Evolutionary conservation across 2,797 vertebrate genomes (phyloP).

Genomic region (Ctenochaetus hawaiiensis): DNA sequence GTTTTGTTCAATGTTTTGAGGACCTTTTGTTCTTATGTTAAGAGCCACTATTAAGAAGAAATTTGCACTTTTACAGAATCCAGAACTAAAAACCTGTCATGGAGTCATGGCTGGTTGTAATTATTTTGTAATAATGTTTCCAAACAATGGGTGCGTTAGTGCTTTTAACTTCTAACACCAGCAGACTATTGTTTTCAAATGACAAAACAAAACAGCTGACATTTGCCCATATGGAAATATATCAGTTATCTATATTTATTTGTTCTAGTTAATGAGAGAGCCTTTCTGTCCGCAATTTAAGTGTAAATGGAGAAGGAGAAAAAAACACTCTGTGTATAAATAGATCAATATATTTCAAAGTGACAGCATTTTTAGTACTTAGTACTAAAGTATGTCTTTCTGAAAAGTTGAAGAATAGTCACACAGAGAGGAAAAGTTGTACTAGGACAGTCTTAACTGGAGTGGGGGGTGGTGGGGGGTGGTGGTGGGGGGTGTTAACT

Average conservation of each 20-base stretch:
- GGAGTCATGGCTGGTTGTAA: too few relatives aligned
- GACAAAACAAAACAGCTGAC: too few relatives aligned
- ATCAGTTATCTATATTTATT: too few relatives aligned
- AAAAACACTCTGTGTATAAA: background rate
- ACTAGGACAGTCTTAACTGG: background rate
- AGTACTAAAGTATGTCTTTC: background rate
- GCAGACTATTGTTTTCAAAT: too few relatives aligned
- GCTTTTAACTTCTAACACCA: too few relatives aligned
- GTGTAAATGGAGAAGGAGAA: background rate
- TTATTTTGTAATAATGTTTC: background rate
- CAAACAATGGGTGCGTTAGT: too few relatives aligned
- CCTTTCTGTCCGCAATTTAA: background rate
- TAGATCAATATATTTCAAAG: background rate
- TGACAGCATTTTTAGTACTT: background rate
- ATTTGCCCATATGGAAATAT: too few relatives aligned
- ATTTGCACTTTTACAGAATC: background rate
- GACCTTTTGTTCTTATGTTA: background rate
- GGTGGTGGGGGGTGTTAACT: too few relatives aligned
- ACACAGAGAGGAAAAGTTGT: background rate
- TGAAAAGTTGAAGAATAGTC: background rate
- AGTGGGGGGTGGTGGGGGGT: too few relatives aligned
- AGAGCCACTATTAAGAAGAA: background rate
- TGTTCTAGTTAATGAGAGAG: background rate
- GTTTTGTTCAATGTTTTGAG: background rate
- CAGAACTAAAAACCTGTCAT: too few relatives aligned